Conservation (phyloP, 37 sponge, comb jelly and placozoan species). For the Eunapius fragilis region DNA sequence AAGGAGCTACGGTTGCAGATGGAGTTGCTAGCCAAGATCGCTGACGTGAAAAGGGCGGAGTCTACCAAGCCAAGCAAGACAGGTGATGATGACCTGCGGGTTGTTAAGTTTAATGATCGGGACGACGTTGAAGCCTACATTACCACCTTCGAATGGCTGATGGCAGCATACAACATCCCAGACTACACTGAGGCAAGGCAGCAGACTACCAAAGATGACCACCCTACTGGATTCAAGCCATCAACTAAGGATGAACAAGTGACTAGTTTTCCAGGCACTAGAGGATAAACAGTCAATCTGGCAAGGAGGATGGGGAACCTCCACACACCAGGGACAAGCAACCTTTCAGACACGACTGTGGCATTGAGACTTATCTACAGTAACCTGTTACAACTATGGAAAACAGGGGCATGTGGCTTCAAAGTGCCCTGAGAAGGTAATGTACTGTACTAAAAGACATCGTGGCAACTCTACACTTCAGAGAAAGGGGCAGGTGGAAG, state of each 20-base stretch:
- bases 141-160: constrained; percentile 27
- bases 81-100: not conserved
- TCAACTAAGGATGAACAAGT: not conserved
- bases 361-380: not conserved
- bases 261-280: not conserved
- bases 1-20: not conserved
- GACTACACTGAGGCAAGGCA: not conserved
- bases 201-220: not conserved
- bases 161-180: constrained; percentile 4
- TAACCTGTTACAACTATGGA: constrained; percentile 12
- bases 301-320: too few species aligned
- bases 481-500: constrained; percentile 17
- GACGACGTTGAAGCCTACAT: constrained; percentile 35
- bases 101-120: not conserved
- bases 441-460: not conserved
- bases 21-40: not conserved
- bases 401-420: constrained; percentile 9
- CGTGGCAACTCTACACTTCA: not conserved
- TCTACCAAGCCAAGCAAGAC: not conserved
- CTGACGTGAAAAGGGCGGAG: not conserved
- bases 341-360: not conserved
- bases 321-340: not conserved
- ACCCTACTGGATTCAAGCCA: not conserved
- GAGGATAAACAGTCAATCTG: too few species aligned
- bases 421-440: not conserved